Percentiles rank a stretch among this genome's conserved stretches.
These are phyloP conservation scores for Sceloporus tristichus DNA, from an alignment of 2,113 vertebrate species.

Conservation along the genomic window DNA sequence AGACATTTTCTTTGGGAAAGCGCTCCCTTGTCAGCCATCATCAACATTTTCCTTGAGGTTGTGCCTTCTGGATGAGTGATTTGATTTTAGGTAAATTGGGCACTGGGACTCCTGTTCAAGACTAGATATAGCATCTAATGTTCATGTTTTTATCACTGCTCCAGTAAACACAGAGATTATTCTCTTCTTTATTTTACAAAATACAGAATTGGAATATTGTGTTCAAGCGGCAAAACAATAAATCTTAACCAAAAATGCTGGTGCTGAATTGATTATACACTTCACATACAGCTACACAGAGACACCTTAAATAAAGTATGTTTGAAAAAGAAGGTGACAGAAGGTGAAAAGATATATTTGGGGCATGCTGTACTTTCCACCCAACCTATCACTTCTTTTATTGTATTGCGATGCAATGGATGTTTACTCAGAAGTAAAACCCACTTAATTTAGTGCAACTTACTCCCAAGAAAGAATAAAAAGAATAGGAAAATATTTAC, in stretches of 20 bases:
- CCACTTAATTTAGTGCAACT: conserved; percentile 35
- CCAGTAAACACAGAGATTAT: conserved; percentile 41
- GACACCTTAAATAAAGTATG: conserved; percentile 54
- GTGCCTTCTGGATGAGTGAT: conserved; percentile 52
- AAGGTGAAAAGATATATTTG: conserved; percentile 58
- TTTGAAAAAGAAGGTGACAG: conserved; percentile 62
- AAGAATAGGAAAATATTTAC: background rate
- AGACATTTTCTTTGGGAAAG: conserved; percentile 16
- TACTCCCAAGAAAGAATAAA: background rate
- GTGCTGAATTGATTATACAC: conserved; percentile 54
- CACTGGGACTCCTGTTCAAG: conserved; percentile 58
- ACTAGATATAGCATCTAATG: conserved; percentile 50
- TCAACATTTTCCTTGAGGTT: conserved; percentile 52
- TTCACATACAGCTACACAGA: conserved; percentile 36
- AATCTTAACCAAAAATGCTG: conserved; percentile 53
- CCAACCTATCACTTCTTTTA: conserved; percentile 56
- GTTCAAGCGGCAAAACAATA: conserved; percentile 67
- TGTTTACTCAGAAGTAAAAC: conserved; percentile 20
- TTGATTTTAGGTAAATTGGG: conserved; percentile 62
- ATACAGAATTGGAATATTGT: conserved; percentile 40
- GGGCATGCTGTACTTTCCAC: conserved; percentile 15
- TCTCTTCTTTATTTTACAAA: conserved; percentile 32
- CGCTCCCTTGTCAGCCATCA: conserved; percentile 41
- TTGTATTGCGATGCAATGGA: conserved; percentile 34
- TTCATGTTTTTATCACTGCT: conserved; percentile 62